phyloP scores from a whole-genome alignment of 2,113 vertebrate genomes.

The Tupaia chinensis region DNA sequence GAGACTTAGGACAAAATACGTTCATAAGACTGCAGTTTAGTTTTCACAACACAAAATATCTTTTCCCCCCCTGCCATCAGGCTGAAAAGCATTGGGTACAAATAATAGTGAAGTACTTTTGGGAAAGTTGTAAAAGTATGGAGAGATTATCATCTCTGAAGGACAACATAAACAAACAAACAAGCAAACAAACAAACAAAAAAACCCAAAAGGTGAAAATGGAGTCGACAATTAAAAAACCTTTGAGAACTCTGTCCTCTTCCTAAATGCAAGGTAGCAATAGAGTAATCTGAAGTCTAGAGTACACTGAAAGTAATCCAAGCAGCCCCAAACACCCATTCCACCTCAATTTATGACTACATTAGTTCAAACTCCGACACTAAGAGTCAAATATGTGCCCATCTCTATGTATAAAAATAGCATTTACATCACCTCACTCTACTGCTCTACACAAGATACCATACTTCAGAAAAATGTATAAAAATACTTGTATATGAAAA shows the following conservation, averaged over 20 bases:
- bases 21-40: not conserved
- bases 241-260: not conserved
- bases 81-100: not conserved
- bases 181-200: not conserved
- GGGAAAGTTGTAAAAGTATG: not conserved
- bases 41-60: not conserved
- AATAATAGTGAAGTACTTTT: not conserved
- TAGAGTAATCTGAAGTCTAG: not conserved
- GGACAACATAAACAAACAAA: not conserved
- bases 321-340: not conserved
- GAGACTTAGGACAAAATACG: not conserved
- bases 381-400: not conserved
- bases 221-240: not conserved
- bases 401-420: not conserved
- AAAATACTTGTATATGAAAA: conserved; percentile 4
- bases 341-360: not conserved
- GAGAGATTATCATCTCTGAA: not conserved
- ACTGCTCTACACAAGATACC: not conserved
- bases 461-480: not conserved
- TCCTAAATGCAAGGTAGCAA: not conserved
- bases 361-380: not conserved
- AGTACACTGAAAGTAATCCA: not conserved
- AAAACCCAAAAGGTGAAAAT: not conserved
- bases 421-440: not conserved
- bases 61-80: not conserved